Conservation (phyloP, 2,888 invertebrate species). For the Nudaria mundana region DNA sequence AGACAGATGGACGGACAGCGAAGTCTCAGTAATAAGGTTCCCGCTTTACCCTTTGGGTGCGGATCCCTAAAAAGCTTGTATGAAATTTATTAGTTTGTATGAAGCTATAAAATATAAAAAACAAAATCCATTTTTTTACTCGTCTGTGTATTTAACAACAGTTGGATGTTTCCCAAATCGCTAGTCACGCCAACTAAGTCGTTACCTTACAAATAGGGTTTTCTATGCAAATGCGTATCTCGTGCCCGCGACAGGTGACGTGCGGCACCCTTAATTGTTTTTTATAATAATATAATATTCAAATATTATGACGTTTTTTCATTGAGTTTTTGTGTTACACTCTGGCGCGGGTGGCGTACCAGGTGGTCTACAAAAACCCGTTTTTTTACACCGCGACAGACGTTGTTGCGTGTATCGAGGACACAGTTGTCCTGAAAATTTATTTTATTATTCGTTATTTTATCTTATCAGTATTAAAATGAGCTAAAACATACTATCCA, state of each 20-base stretch:
- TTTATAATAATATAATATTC: slow-evolving; percentile 68
- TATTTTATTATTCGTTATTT: background rate
- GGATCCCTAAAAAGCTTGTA: no score
- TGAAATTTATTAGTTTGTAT: no score
- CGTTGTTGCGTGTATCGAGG: slow-evolving; percentile 44
- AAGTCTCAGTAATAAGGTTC: no score
- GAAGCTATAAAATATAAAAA: background rate
- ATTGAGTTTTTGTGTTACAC: slow-evolving; percentile 57
- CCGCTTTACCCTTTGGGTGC: no score
- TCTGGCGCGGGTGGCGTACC: slow-evolving; percentile 73
- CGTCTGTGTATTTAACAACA: no score
- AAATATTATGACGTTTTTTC: slow-evolving; percentile 78
- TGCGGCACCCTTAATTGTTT: slow-evolving; percentile 79
- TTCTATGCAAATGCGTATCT: slow-evolving; percentile 78
- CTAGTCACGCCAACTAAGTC: slow-evolving; percentile 34
- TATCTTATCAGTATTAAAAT: background rate
- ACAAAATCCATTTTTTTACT: background rate
- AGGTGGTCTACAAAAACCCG: slow-evolving; percentile 73
- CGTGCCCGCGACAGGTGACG: slow-evolving; percentile 78
- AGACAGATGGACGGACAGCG: no score
- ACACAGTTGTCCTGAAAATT: slow-evolving; percentile 15
- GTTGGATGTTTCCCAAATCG: no score
- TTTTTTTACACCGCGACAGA: slow-evolving; percentile 64
- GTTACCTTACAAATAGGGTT: slow-evolving; percentile 58
- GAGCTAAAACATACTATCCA: background rate